Evolutionary conservation across 2,797 vertebrate species (phyloP).

Genomic region (Pseudochirops corinnae): DNA sequence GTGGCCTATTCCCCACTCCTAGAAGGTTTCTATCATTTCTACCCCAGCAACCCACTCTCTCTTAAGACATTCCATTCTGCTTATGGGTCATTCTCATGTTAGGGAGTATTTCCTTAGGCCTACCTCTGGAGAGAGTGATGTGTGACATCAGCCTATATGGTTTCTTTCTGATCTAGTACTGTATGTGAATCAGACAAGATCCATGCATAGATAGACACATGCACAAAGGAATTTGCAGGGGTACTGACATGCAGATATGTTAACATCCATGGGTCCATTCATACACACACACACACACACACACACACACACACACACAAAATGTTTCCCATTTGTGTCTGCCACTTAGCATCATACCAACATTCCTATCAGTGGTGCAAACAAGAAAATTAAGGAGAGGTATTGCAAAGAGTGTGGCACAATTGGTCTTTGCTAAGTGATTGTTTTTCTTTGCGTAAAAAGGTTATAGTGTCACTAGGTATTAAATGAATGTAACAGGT

Average conservation of each 20-base stretch:
- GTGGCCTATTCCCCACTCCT: too few relatives aligned
- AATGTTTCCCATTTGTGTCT: background rate
- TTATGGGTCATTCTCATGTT: too few relatives aligned
- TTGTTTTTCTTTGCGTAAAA: background rate
- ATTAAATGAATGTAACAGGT: background rate
- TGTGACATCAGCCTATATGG: too few relatives aligned
- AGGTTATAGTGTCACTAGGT: background rate
- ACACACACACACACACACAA: background rate
- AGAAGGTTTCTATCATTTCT: too few relatives aligned
- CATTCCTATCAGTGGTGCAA: background rate
- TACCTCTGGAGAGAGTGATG: too few relatives aligned
- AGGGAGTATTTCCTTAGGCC: too few relatives aligned
- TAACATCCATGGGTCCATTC: background rate
- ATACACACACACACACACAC: too few relatives aligned
- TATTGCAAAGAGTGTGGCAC: background rate
- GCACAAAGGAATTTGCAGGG: accelerated
- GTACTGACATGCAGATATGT: background rate
- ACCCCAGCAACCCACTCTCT: too few relatives aligned
- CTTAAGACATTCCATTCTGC: too few relatives aligned
- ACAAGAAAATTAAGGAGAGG: background rate
- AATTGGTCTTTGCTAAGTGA: background rate
- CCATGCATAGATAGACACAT: too few relatives aligned
- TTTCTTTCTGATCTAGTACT: too few relatives aligned
- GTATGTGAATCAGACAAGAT: too few relatives aligned
- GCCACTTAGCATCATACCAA: background rate